phyloP scores from a whole-genome alignment of 2,888 invertebrate genomes.

The Spodoptera littoralis region DNA sequence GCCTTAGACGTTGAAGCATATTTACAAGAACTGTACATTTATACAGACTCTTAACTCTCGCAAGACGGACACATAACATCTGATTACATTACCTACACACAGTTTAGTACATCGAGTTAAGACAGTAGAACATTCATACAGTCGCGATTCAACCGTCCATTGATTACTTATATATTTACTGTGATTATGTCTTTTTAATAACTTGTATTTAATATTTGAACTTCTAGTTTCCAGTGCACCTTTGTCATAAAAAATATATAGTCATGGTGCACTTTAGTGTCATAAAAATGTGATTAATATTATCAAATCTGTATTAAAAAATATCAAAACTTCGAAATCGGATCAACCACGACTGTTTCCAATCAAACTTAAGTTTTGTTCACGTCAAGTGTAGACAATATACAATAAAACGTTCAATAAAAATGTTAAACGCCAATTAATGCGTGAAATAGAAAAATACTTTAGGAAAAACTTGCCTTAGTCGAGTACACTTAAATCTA shows the following conservation, averaged over 20 bases:
- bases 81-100: conserved; percentile 24
- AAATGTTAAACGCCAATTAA: conserved; percentile 14
- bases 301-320: no score
- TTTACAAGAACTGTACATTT: conserved; percentile 62
- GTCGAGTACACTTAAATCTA: conserved; percentile 29
- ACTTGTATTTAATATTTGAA: no score
- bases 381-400: conserved; percentile 6
- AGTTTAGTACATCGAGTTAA: conserved; percentile 4
- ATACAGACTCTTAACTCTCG: conserved; percentile 51
- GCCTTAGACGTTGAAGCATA: conserved; percentile 45
- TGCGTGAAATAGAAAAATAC: conserved; percentile 24
- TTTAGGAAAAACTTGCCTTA: conserved; percentile 32
- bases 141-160: no score
- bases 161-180: no score
- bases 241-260: no score
- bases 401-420: no score
- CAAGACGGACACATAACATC: conserved; percentile 15
- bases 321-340: no score
- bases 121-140: conserved; percentile 5
- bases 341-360: no score
- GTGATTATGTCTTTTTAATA: no score
- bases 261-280: no score
- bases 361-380: conserved; percentile 1
- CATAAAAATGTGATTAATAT: no score
- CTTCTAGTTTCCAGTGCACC: no score